Evolutionary conservation across 2,888 invertebrate genomes (phyloP), one percentile per base, ranked within the genome.

Genomic region (Temnothorax unifasciatus): DNA sequence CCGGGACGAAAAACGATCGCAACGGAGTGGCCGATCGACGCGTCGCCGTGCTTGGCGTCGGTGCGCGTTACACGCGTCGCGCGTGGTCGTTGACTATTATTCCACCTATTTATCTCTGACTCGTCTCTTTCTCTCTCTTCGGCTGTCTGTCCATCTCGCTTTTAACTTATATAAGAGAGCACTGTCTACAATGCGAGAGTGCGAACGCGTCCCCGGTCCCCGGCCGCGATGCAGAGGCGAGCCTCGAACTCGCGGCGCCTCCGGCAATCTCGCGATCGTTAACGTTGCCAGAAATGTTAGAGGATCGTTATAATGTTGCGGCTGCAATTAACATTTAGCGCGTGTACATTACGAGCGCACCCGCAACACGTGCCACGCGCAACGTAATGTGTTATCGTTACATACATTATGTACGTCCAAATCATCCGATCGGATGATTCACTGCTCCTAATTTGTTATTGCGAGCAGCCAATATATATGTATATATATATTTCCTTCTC

Each of bases 121-220:
- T 75, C 29, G 29, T 79, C 38, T 82, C 66, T 73, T 21, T 71
- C 50, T 66, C 57, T 75, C 69, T 63, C 38, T 44, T 68, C 50
- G 38, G 50, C 38, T 44, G n/a, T 64, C 59, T 38, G 44, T 79
- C 61, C 34, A 15, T 86, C 57, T 83, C 82, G 63, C 77, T 64
- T 74, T 81, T 41, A 54, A 79, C 83, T 86, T 86, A 86, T 38
- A 38, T 85, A 77, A 77, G 86, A 84, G 84, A 84, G 73, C 54
- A 71, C 21, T 64, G 85, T 71, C 84, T 85, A 57, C 82, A 73
- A n/a, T 18, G 44, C 75, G 61, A 77, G 61, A 76, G 77, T 68
- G 59, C 83, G 74, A 76, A 68, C 47, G 83, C 85, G 29, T 29
- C 29, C 29, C 29, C 29, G 29, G 29, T 29, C 29, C 85, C 87